Evolutionary conservation across 2,888 invertebrate species (phyloP).

Genomic region (Oegoconia quadripuncta): DNA sequence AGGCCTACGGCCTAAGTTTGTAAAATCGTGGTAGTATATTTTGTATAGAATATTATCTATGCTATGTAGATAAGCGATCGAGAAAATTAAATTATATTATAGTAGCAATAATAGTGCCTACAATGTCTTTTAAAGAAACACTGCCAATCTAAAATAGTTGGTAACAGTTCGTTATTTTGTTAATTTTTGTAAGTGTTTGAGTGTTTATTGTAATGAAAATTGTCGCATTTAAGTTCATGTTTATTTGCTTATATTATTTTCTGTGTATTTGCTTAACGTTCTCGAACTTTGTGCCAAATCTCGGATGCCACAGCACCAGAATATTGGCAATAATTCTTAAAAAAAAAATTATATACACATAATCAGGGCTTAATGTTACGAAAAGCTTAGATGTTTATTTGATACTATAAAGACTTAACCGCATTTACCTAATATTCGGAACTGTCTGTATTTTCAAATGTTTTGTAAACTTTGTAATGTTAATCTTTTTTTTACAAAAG

Average conservation of each 20-base stretch:
- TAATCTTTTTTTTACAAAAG: too few relatives aligned
- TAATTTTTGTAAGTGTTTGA: slow-evolving; percentile 67
- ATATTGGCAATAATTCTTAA: slow-evolving; percentile 47
- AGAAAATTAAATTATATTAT: slow-evolving; percentile 68
- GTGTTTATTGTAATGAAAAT: slow-evolving; percentile 54
- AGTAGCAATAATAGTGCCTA: slow-evolving; percentile 78
- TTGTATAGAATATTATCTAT: slow-evolving; percentile 66
- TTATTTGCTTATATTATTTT: slow-evolving; percentile 40
- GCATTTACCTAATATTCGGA: too few relatives aligned
- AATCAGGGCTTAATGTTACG: slow-evolving; percentile 21
- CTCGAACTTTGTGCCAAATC: slow-evolving; percentile 63
- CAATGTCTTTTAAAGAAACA: slow-evolving; percentile 71
- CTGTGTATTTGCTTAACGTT: slow-evolving; percentile 30
- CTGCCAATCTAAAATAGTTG: slow-evolving; percentile 41
- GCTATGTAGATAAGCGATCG: slow-evolving; percentile 72
- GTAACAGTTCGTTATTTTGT: slow-evolving; percentile 63
- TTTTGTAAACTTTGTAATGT: too few relatives aligned
- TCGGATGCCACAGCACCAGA: slow-evolving; percentile 44
- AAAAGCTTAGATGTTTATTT: slow-evolving; percentile 26
- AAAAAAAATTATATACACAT: slow-evolving; percentile 18
- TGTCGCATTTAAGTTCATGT: slow-evolving; percentile 40
- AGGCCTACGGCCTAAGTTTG: slow-evolving; percentile 61
- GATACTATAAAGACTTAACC: slow-evolving; percentile 31
- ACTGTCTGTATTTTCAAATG: too few relatives aligned
- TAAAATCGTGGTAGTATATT: slow-evolving; percentile 74